Conservation (phyloP, 2,888 invertebrate species). For the Agrilus cyanescens region DNA sequence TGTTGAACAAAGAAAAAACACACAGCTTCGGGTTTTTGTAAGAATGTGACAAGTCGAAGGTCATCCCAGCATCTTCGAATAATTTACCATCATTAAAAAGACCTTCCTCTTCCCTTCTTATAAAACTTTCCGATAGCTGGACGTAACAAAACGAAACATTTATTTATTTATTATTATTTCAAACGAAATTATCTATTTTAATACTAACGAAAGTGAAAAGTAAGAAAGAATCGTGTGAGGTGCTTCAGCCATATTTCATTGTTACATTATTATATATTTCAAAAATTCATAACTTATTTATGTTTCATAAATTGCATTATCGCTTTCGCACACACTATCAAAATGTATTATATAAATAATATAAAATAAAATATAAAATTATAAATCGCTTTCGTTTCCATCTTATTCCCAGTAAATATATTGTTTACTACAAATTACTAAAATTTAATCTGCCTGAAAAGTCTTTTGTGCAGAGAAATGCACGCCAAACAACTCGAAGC, state of each 20-base stretch:
- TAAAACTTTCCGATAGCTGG: conserved; percentile 5
- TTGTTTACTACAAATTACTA: too few species aligned
- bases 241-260: conserved; percentile 34
- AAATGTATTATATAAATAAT: conserved; percentile 21
- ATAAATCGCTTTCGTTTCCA: not conserved
- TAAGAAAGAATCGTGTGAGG: conserved; percentile 32
- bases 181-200: conserved; percentile 6
- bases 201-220: conserved; percentile 28
- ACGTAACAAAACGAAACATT: conserved; percentile 25
- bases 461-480: too few species aligned
- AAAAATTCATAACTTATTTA: conserved; percentile 19
- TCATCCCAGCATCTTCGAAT: conserved; percentile 17
- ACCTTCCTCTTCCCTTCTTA: conserved; percentile 1
- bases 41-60: not conserved
- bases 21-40: not conserved
- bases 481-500: too few species aligned
- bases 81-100: not conserved
- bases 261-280: conserved; percentile 29
- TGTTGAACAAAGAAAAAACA: not conserved
- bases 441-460: too few species aligned
- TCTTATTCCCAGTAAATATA: not conserved
- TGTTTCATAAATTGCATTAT: conserved; percentile 23
- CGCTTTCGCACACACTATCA: conserved; percentile 23
- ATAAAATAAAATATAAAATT: not conserved
- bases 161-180: conserved; percentile 21